Evolutionary conservation across 2,888 invertebrate species (phyloP).

Genomic region (Pammene aurita): DNA sequence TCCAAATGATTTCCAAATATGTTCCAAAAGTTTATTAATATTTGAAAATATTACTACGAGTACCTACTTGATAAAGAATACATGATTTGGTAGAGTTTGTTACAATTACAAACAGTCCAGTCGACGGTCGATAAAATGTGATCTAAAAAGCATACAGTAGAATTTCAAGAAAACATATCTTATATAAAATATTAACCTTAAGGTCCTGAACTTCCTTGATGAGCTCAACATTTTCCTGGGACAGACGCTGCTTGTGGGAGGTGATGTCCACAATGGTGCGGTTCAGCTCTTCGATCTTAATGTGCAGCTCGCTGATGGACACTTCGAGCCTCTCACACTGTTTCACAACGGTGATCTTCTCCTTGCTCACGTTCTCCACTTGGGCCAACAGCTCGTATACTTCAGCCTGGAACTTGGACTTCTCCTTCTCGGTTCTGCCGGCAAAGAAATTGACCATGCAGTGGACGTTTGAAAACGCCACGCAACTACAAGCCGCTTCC

Average conservation of each 20-base stretch:
- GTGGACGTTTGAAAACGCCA: not conserved
- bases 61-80: no score
- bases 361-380: slow-evolving; percentile 97
- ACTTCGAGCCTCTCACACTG: slow-evolving; percentile 96
- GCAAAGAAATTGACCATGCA: slow-evolving; percentile 58
- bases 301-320: slow-evolving; percentile 94
- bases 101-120: no score
- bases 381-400: slow-evolving; percentile 98
- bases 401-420: slow-evolving; percentile 98
- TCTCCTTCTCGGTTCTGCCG: slow-evolving; percentile 98
- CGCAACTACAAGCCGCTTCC: slow-evolving; percentile 19
- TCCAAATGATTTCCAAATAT: no score
- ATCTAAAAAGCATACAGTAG: no score
- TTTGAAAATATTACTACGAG: no score
- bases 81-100: no score
- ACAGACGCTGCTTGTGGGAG: slow-evolving; percentile 97
- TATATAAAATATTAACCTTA: slow-evolving; percentile 81
- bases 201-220: slow-evolving; percentile 98
- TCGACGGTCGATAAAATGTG: no score
- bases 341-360: slow-evolving; percentile 91
- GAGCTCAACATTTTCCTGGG: slow-evolving; percentile 96
- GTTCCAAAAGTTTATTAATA: no score
- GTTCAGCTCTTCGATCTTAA: slow-evolving; percentile 98
- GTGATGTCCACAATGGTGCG: slow-evolving; percentile 99
- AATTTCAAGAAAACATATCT: not conserved